Base-by-base conservation (phyloP, 2,797 vertebrate genomes). In the Chiloscyllium punctatum region DNA sequence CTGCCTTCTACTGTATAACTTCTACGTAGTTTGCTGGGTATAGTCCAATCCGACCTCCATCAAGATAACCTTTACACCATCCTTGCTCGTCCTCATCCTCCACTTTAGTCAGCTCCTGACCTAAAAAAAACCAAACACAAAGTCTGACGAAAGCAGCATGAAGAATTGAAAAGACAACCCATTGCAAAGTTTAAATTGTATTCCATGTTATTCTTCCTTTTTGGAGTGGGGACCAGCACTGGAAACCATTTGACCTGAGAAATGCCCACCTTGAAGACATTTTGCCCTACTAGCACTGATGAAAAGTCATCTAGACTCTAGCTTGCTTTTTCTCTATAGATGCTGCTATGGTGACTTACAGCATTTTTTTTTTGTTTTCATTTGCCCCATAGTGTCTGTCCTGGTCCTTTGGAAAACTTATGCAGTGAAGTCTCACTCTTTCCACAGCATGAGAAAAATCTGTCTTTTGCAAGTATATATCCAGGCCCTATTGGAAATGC, bases 31-130 rank as follows among this genome's bases (percentile, higher is more conserved):
- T 97, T 87, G 97, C 96, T 1, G 97, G 97, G 25, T 97, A 97
- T 68, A 97, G 96, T 77, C 97, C 97, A 42, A 97, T 96, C 1
- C 94, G 96, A 4, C 97, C 97, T 21, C 94, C 66, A 66, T 96
- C 96, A 2, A 96, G 96, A 87, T 96, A 96, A 4, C 97, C 97
- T 87, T 97, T 97, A 95, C 97, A 97, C 97, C 97, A 97, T 68
- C 97, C 97, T 96, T 97, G 97, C n/a, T 97, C 96, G 11, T 97
- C 97, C 27, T 97, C 96, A 48, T 97, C 97, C 96, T 97, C 97
- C 74, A 97, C 79, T 94, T 97, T 97, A 27, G 96, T 96, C 23
- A 97, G 96, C 94, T 97, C 96, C 90, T 97, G 96, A 74, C 97
- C 97, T 97, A 95, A 48, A 8, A 95, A 8, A 86, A 87, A 62